Evolutionary conservation across 2,113 vertebrate genomes (phyloP).

Genomic region (Phainopepla nitens): DNA sequence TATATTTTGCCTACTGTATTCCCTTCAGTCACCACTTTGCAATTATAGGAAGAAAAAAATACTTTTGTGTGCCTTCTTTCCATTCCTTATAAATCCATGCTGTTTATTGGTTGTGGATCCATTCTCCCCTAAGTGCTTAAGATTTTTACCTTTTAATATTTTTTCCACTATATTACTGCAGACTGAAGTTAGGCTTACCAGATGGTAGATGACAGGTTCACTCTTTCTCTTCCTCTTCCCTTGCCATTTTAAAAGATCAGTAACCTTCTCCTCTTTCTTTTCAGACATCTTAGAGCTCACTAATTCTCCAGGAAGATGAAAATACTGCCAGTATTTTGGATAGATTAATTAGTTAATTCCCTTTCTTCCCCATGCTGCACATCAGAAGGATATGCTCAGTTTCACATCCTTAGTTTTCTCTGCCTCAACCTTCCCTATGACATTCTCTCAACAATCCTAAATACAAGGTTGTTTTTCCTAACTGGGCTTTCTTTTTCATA

Average conservation of each 20-base stretch:
- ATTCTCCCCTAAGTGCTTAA: not conserved
- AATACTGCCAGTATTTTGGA: not conserved
- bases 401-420: not conserved
- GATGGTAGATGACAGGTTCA: conserved; percentile 50
- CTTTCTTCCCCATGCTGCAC: not conserved
- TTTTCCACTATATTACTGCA: not conserved
- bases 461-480: not conserved
- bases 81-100: conserved; percentile 32
- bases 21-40: conserved; percentile 16
- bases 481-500: not conserved
- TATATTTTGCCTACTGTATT: conserved; percentile 8
- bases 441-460: not conserved
- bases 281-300: not conserved
- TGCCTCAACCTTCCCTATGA: not conserved
- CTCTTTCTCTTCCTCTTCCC: conserved; percentile 20
- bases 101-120: not conserved
- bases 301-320: not conserved
- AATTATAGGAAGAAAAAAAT: conserved; percentile 45
- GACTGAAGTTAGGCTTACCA: conserved; percentile 21
- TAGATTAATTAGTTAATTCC: not conserved
- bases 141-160: conserved; percentile 40
- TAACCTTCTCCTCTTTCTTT: not conserved
- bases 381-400: not conserved
- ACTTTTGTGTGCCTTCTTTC: not conserved
- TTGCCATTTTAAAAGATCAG: not conserved